phyloP scores from a whole-genome alignment of 1,140 invertebrate species.

The Bombus pyrosoma region DNA sequence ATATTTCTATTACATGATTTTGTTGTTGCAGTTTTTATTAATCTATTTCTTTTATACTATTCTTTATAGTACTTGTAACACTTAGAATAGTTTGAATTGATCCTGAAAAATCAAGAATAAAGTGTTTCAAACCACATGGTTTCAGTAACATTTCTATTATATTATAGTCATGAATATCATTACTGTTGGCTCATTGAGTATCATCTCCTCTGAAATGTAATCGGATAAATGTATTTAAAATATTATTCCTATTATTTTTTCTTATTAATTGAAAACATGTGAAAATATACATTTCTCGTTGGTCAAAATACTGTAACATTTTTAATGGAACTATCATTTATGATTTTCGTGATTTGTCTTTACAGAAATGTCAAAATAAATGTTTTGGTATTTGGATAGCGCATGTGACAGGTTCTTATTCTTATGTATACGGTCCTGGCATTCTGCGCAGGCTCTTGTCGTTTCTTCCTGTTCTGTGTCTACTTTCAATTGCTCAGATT shows the following conservation, averaged over 20 bases:
- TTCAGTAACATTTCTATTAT: neutral
- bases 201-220: neutral
- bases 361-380: neutral
- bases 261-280: neutral
- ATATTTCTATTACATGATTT: neutral
- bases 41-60: neutral
- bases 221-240: neutral
- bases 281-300: neutral
- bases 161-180: neutral
- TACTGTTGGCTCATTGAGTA: neutral
- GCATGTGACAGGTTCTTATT: neutral
- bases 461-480: conserved; percentile 49
- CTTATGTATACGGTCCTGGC: conserved; percentile 39
- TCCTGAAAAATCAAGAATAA: neutral
- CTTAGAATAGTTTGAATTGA: neutral
- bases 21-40: neutral
- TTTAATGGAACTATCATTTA: neutral
- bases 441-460: conserved; percentile 51
- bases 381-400: neutral
- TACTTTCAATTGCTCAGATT: conserved; percentile 47
- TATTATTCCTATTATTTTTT: neutral
- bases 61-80: neutral
- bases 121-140: neutral
- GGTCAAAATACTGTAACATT: neutral
- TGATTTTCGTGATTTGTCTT: neutral